Evolutionary conservation across 1,140 invertebrate species (phyloP).

Genomic region (Leptoteleia sp.): DNA sequence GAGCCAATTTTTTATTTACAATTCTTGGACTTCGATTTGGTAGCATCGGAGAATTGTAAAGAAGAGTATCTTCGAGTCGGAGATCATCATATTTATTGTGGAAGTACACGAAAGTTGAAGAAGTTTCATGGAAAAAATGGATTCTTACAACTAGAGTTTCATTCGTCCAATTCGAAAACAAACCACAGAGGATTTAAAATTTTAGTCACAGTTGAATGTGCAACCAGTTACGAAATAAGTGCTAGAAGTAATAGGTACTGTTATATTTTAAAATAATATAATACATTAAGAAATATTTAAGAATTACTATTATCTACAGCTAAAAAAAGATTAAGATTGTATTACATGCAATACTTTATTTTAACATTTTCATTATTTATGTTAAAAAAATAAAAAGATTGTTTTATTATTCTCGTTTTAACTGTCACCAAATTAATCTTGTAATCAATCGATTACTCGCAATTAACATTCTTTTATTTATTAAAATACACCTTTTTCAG

Average conservation of each 20-base stretch:
- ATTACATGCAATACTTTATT: too few species aligned
- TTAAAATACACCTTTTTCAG: too few species aligned
- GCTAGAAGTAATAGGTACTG: slow-evolving; percentile 25
- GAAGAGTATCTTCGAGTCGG: slow-evolving; percentile 80
- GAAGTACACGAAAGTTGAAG: slow-evolving; percentile 77
- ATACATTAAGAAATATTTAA: neutral
- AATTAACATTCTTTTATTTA: too few species aligned
- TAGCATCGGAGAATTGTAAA: slow-evolving; percentile 78
- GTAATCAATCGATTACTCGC: too few species aligned
- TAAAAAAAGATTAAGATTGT: too few species aligned
- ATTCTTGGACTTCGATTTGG: slow-evolving; percentile 82
- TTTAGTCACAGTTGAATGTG: slow-evolving; percentile 71
- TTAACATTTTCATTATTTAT: too few species aligned
- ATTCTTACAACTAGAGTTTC: slow-evolving; percentile 76
- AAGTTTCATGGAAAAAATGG: slow-evolving; percentile 80
- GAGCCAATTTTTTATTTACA: slow-evolving; percentile 82
- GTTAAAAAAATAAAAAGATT: too few species aligned
- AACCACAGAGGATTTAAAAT: slow-evolving; percentile 80
- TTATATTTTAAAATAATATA: neutral
- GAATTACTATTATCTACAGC: too few species aligned
- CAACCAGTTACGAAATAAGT: slow-evolving; percentile 22
- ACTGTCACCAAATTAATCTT: too few species aligned
- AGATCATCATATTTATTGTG: slow-evolving; percentile 78
- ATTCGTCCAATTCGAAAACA: slow-evolving; percentile 39
- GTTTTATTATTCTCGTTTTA: too few species aligned